Evolutionary conservation across 2,797 vertebrate species (phyloP).

Genomic region (Onychomys leucogaster): DNA sequence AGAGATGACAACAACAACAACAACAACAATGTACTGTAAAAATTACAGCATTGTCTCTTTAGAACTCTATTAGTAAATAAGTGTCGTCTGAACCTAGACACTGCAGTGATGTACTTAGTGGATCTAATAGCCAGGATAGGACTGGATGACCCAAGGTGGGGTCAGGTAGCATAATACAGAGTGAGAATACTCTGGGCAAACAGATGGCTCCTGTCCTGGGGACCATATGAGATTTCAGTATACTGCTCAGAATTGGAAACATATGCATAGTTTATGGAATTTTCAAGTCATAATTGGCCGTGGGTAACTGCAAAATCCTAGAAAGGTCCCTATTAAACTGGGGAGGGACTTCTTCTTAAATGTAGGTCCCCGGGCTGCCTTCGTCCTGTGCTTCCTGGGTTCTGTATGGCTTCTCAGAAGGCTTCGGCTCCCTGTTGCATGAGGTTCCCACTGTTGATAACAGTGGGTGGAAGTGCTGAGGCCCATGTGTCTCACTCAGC

Average conservation of each 20-base stretch:
- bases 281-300: not conserved
- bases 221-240: not conserved
- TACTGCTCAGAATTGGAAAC: not conserved
- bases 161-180: not conserved
- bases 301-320: not conserved
- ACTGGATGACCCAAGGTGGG: not conserved
- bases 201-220: not conserved
- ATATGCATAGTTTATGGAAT: not conserved
- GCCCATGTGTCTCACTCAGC: not conserved
- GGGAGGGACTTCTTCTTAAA: too few relatives aligned
- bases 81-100: not conserved
- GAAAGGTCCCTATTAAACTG: not conserved
- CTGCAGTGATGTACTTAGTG: not conserved
- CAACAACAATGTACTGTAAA: not conserved
- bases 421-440: not conserved
- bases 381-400: not conserved
- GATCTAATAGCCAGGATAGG: not conserved
- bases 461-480: not conserved
- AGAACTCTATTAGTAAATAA: not conserved
- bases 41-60: not conserved
- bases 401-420: not conserved
- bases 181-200: not conserved
- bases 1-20: not conserved
- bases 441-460: not conserved
- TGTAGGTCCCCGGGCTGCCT: not conserved